These are phyloP conservation scores for Daphoenositta chrysoptera DNA, from an alignment of 2,113 vertebrate genomes.

Conservation along the genomic window DNA sequence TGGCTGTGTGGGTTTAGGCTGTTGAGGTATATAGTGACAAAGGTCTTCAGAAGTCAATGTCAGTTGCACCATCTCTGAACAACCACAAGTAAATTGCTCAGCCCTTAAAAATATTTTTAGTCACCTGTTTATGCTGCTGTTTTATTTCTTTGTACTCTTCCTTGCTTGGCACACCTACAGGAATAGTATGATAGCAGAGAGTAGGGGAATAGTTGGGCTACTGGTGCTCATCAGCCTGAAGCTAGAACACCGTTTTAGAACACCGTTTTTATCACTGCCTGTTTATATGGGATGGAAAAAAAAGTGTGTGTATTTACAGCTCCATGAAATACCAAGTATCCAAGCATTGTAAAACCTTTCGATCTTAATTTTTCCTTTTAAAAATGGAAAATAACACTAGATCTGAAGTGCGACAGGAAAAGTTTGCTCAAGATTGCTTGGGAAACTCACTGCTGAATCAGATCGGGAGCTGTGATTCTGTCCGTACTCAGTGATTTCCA, in stretches of 20 bases:
- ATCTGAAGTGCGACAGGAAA: not conserved
- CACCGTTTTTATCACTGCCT: not conserved
- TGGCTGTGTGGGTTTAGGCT: not conserved
- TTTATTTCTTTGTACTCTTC: not conserved
- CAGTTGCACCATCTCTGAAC: not conserved
- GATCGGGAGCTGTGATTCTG: not conserved
- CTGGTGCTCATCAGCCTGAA: not conserved
- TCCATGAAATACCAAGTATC: not conserved
- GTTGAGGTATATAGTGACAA: not conserved
- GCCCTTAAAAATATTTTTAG: not conserved
- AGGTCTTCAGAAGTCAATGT: accelerated
- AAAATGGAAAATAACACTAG: not conserved
- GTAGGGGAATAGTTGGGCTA: not conserved
- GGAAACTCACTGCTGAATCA: not conserved
- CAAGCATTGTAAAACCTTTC: not conserved
- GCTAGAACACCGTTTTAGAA: not conserved
- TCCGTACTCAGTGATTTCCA: not conserved
- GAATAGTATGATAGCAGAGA: not conserved
- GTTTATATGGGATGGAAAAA: not conserved
- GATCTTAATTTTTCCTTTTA: not conserved
- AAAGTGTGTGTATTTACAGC: not conserved
- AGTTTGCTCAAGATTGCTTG: not conserved
- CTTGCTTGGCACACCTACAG: not conserved
- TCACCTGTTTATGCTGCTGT: not conserved
- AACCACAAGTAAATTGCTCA: not conserved